Conservation (phyloP, 1,140 invertebrate genomes). For the Cydia pomonella region DNA sequence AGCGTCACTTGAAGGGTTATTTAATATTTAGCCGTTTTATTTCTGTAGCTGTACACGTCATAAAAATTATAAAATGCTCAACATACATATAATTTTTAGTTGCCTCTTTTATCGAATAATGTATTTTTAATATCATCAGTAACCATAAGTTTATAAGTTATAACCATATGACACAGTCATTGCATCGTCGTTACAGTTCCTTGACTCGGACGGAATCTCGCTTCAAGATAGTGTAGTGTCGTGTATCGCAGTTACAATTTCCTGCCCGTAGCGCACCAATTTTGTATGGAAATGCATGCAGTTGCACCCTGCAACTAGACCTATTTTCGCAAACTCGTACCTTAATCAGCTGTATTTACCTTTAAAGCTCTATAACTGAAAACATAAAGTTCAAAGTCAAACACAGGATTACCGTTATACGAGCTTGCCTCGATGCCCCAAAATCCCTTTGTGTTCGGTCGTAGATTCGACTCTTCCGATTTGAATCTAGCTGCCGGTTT, state of each 20-base stretch:
- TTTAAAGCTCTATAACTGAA: slow-evolving; percentile 30
- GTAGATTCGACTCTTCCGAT: slow-evolving; percentile 31
- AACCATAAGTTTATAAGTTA: slow-evolving; percentile 28
- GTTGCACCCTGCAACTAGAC: slow-evolving; percentile 37
- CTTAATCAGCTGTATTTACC: neutral
- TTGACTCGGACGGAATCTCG: slow-evolving; percentile 39
- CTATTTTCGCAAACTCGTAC: neutral
- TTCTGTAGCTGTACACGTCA: too few species aligned
- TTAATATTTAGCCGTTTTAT: too few species aligned
- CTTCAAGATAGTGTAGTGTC: slow-evolving; percentile 48
- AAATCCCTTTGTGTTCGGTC: slow-evolving; percentile 33
- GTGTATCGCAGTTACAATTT: slow-evolving; percentile 51
- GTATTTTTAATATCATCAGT: neutral
- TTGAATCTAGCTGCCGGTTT: slow-evolving; percentile 23
- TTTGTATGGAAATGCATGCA: slow-evolving; percentile 53
- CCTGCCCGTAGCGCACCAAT: slow-evolving; percentile 52
- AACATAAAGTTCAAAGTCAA: neutral
- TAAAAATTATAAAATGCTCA: neutral
- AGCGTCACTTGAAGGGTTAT: too few species aligned
- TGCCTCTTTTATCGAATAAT: neutral
- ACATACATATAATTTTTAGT: neutral
- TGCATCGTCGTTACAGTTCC: slow-evolving; percentile 17
- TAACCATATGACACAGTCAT: slow-evolving; percentile 10
- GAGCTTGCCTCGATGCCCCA: neutral
- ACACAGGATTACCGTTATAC: neutral